phyloP scores from a whole-genome alignment of 2,888 invertebrate genomes.

The Acleris sparsana region DNA sequence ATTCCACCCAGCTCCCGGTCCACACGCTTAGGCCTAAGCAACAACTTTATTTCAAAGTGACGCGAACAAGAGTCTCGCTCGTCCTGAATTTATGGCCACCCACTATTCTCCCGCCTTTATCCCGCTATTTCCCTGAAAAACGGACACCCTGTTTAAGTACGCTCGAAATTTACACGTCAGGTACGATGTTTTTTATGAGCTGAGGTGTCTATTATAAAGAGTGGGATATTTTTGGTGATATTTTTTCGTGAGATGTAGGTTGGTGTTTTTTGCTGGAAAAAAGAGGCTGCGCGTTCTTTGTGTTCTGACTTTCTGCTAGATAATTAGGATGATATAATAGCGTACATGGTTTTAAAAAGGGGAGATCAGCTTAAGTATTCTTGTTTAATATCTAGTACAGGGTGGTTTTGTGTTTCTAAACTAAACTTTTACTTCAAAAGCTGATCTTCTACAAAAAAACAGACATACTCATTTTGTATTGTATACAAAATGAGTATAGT shows the following conservation, averaged over 20 bases:
- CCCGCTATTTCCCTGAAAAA: slow-evolving; percentile 43
- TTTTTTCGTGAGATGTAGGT: slow-evolving; percentile 13
- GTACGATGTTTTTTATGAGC: slow-evolving; percentile 35
- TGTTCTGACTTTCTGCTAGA: too few species aligned
- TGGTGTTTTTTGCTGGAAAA: background rate
- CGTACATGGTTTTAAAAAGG: too few species aligned
- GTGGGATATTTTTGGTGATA: slow-evolving; percentile 25
- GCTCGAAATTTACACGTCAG: slow-evolving; percentile 53
- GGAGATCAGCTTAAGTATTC: background rate
- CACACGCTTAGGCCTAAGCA: slow-evolving; percentile 52
- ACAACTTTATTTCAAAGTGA: slow-evolving; percentile 72
- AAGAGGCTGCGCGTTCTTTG: too few species aligned
- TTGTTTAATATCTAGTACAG: background rate
- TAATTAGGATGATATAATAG: too few species aligned
- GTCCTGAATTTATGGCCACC: slow-evolving; percentile 60
- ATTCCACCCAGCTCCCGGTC: slow-evolving; percentile 36
- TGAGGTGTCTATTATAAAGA: slow-evolving; percentile 34
- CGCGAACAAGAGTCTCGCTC: slow-evolving; percentile 63
- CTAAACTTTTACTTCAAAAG: too few species aligned
- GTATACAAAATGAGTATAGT: too few species aligned
- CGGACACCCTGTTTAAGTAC: slow-evolving; percentile 52
- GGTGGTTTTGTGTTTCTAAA: too few species aligned
- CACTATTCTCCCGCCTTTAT: slow-evolving; percentile 50
- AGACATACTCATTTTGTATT: too few species aligned
- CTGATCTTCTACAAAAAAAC: too few species aligned